These are phyloP conservation scores for Pseudorhombus dupliciocellatus DNA, from an alignment of 2,113 vertebrate species.

Conservation along the genomic window DNA sequence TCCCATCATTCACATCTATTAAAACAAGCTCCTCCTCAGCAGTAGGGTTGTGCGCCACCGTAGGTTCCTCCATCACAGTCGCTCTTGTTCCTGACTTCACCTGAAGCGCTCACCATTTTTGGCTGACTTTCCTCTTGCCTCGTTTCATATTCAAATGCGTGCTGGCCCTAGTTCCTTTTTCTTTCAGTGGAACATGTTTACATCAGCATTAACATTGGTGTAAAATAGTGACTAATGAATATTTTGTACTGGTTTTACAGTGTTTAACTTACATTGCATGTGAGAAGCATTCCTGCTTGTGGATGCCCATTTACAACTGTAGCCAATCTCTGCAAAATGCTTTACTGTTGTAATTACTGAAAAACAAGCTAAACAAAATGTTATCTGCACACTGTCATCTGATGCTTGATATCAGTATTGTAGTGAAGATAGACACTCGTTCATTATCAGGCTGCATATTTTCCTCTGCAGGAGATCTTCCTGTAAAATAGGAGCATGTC, in stretches of 20 bases:
- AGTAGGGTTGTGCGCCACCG: conserved; percentile 5
- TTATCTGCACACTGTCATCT: conserved; percentile 12
- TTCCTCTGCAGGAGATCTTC: conserved; percentile 14
- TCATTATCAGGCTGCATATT: not conserved
- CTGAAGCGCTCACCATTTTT: conserved; percentile 1
- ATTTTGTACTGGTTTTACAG: too few relatives aligned
- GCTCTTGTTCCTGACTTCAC: conserved; percentile 8
- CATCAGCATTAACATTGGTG: not conserved
- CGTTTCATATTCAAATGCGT: not conserved
- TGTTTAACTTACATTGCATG: conserved; percentile 13
- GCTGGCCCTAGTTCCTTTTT: not conserved
- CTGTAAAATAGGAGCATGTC: conserved; percentile 23
- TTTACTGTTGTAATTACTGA: not conserved
- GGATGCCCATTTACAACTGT: conserved; percentile 14
- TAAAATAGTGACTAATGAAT: not conserved
- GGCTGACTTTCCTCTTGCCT: conserved; percentile 16
- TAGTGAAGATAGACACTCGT: not conserved
- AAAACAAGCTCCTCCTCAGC: not conserved
- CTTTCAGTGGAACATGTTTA: not conserved
- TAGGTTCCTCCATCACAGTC: not conserved
- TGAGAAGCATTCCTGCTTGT: conserved; percentile 20
- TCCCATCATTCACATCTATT: conserved; percentile 29
- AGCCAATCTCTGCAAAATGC: conserved; percentile 15
- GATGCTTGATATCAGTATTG: not conserved
- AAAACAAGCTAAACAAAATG: conserved; percentile 11